Base-by-base conservation (phyloP, 2,113 vertebrate species). In the Campylomormyrus numenius region DNA sequence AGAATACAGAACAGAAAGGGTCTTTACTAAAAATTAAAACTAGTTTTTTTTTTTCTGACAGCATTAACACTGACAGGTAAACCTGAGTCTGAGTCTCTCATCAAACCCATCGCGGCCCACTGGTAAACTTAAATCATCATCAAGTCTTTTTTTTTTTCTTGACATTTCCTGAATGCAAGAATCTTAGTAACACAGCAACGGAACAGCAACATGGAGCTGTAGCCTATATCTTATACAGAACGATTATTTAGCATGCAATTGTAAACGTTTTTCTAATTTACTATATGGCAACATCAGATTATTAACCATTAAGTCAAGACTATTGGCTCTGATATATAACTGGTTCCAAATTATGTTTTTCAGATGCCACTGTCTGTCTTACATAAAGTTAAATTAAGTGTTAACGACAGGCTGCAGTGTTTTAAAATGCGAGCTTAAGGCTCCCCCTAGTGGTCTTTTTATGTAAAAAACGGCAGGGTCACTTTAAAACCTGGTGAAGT, bases 401-500 rank as follows among this genome's bases (percentile, higher is more conserved):
- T 42, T 77, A 19, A 77, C 1, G 27, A 39, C 27, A 17, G 31
- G 3, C 70, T 35, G 31, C 70, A 39, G 10, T 35, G n/a, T 77
- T 35, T 77, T 42, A 7, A 80, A 80, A 42, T 11, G 15, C 19
- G 15, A 13, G 15, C 74, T 80, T 42, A 50, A 90, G 90, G 45
- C 91, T 9, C 93, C 94, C 92, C 91, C 94, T 94, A 90, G 93
- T 94, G 95, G 93, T 87, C 66, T 39, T 17, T n/a, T 88, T 7
- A 39, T 45, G 58, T 48, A 49, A 45, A 27, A 62, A 53, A 15
- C 39, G 80, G 42, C 24, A 58, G n/a, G 35, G 45, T 62, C 19
- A 42, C 15, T 31, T n/a, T 31, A 24, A 39, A 88, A 1, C 10
- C 27, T 7, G 13, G 5, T n/a, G 52, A 42, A 70, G 66, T 17